These are phyloP conservation scores for Erythrolamprus reginae DNA, from an alignment of 2,113 vertebrate species.

Conservation along the genomic window DNA sequence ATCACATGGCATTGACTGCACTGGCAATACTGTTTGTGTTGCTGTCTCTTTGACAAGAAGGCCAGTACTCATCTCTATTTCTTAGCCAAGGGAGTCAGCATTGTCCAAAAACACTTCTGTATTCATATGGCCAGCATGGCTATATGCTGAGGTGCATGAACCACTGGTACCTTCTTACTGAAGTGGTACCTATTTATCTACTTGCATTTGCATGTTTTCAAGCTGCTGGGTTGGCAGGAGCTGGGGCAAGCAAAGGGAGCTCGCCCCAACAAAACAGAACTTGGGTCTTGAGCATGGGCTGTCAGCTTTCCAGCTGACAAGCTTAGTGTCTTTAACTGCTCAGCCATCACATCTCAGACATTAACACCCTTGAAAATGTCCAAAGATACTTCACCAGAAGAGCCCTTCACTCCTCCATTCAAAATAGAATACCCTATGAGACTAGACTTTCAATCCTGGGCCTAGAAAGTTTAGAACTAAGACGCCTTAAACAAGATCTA, in stretches of 20 bases:
- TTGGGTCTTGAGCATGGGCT: neutral
- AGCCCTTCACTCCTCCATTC: no score
- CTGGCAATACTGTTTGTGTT: neutral
- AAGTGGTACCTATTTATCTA: neutral
- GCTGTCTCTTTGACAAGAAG: neutral
- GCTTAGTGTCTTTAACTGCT: neutral
- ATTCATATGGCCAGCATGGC: neutral
- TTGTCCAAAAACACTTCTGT: neutral
- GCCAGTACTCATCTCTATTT: no score
- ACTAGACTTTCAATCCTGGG: no score
- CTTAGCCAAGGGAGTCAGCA: neutral
- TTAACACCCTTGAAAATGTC: no score
- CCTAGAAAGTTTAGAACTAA: no score
- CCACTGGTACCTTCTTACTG: fast-evolving
- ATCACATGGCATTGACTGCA: neutral
- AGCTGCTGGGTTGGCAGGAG: neutral
- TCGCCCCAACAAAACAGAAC: neutral
- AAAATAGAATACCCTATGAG: no score
- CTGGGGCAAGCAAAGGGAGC: neutral
- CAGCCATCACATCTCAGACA: neutral
- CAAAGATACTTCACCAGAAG: no score
- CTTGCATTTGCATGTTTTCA: neutral
- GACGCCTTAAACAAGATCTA: no score
- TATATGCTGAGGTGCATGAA: neutral
- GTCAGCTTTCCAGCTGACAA: neutral